Evolutionary conservation across 2,797 vertebrate species (phyloP).

Genomic region (Sebastes flavidus): DNA sequence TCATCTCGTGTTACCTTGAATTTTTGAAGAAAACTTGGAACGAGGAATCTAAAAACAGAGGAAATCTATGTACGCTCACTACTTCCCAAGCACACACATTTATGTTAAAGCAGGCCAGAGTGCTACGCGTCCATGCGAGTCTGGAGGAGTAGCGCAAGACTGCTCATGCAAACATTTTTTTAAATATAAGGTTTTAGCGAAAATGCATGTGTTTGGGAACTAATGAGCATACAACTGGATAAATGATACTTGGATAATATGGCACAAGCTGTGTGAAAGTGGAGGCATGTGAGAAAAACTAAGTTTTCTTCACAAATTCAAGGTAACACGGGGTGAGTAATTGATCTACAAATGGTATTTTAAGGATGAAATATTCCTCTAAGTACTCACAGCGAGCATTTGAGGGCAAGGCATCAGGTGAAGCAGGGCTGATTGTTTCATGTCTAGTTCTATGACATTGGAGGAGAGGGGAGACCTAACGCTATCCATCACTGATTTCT

Average conservation of each 20-base stretch:
- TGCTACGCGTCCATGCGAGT: no score
- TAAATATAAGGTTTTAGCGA: background rate
- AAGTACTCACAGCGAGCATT: background rate
- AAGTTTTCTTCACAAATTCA: background rate
- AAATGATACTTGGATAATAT: background rate
- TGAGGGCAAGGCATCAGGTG: background rate
- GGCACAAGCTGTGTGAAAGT: background rate
- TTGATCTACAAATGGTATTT: background rate
- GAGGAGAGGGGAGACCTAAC: background rate
- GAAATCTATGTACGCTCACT: background rate
- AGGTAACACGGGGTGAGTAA: background rate
- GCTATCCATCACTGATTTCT: constrained; percentile 10
- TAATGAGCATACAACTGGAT: background rate
- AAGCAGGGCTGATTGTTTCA: constrained; percentile 23
- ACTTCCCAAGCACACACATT: background rate
- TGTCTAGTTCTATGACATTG: constrained; percentile 1
- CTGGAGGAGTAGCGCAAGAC: no score
- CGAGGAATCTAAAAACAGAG: background rate
- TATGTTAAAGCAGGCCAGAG: no score
- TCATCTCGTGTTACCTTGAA: background rate
- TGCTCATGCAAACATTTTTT: background rate
- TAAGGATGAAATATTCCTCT: background rate
- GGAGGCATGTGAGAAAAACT: background rate
- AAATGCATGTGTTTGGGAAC: background rate
- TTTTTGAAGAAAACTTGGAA: background rate